Evolutionary conservation across 2,113 vertebrate genomes (phyloP).

Genomic region (Larimichthys polyactis): DNA sequence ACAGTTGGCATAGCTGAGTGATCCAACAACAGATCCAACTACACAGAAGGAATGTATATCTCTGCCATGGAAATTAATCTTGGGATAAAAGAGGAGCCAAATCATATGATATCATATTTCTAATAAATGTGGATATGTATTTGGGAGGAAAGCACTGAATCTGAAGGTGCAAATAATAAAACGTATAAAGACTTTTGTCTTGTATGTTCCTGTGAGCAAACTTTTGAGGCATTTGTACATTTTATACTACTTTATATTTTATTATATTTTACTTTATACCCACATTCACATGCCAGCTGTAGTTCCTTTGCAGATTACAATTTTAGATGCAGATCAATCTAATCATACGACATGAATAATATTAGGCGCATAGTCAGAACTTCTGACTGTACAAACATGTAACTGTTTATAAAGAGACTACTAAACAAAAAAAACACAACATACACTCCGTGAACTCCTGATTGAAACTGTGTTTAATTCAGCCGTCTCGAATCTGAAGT

Average conservation of each 20-base stretch:
- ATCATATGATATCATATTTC: no score
- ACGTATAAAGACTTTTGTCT: no score
- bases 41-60: no score
- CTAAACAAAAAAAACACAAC: not conserved
- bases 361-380: not conserved
- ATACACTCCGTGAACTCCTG: conserved; percentile 7
- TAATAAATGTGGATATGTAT: no score
- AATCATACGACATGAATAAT: not conserved
- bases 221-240: not conserved
- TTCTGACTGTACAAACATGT: conserved; percentile 1
- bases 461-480: conserved; percentile 52
- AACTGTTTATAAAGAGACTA: not conserved
- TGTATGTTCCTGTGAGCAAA: no score
- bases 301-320: not conserved
- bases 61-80: no score
- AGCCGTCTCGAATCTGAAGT: conserved; percentile 65
- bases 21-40: no score
- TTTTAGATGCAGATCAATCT: not conserved
- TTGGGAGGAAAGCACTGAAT: no score
- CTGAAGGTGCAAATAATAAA: no score
- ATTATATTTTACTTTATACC: not conserved
- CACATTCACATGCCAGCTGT: not conserved
- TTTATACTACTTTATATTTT: not conserved
- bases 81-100: no score
- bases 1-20: no score